A percentile compares a stretch with the other conserved stretches of the same genome.
phyloP scores from a whole-genome alignment of 2,888 invertebrate species.

The Anarsia innoxiella region DNA sequence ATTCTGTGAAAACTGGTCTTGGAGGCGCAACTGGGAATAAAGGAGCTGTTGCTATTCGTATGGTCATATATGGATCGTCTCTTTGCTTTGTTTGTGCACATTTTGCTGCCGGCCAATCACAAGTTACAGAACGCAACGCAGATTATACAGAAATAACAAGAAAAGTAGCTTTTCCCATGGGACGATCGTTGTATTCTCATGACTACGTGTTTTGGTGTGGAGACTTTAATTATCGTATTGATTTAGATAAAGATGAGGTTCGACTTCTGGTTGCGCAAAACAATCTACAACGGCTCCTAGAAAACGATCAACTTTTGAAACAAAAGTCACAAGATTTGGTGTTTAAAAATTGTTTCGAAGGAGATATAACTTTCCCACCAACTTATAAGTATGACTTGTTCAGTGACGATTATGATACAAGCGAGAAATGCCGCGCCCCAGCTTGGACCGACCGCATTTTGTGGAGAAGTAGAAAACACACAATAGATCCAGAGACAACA shows the following conservation, averaged over 20 bases:
- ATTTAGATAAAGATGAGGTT: conserved; percentile 95
- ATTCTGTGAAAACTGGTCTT: conserved; percentile 97
- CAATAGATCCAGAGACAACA: conserved; percentile 79
- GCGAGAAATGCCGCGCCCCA: conserved; percentile 97
- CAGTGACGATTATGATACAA: conserved; percentile 99
- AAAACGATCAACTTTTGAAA: conserved; percentile 90
- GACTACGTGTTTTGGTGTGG: conserved; percentile 99
- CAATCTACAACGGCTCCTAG: conserved; percentile 83
- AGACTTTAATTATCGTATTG: conserved; percentile 98
- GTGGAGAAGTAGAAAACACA: conserved; percentile 88
- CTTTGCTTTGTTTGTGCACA: conserved; percentile 99
- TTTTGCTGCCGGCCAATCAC: conserved; percentile 98
- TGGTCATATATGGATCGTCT: conserved; percentile 94
- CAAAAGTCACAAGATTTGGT: conserved; percentile 88
- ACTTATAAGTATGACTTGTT: conserved; percentile 99
- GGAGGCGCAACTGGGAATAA: conserved; percentile 99
- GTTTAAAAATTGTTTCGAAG: conserved; percentile 95
- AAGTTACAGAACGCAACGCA: conserved; percentile 94
- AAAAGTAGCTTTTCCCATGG: conserved; percentile 94
- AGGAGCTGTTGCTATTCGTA: conserved; percentile 94
- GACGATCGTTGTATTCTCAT: conserved; percentile 92
- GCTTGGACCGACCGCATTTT: conserved; percentile 99
- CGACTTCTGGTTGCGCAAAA: conserved; percentile 86
- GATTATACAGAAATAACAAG: conserved; percentile 97
- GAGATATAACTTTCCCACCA: conserved; percentile 92